Evolutionary conservation across 2,113 vertebrate species (phyloP), one percentile per base, ranked within the genome.

Genomic region (Catharus fuscescens): DNA sequence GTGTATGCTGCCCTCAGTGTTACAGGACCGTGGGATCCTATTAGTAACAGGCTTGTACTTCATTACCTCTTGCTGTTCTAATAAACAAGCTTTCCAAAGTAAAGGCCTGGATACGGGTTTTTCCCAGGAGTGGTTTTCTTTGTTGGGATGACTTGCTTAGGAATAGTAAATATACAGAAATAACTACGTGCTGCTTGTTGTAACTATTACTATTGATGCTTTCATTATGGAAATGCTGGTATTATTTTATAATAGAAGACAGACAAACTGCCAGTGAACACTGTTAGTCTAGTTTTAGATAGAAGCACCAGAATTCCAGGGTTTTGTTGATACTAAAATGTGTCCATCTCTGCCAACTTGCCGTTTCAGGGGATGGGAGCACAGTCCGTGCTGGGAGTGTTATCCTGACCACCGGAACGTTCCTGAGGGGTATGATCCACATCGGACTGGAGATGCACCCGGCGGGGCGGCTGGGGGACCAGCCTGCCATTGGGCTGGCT

Each of bases 361-460:
- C 42, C 56, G 9, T 93, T 94, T 26, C 86, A 99, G 99, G 94
- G 10, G 97, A 98, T 57, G 98, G 97, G 82, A 97, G 94, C 85
- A 81, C 72, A 4, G 91, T 99, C 18, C 62, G 23, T 19, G 98
- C 98, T 23, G 91, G 96, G 40, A 98, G 98, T 1, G 98, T 99
- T 80, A 38, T 99, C 94, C 97, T 99, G n/a, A 99, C 99, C 48
- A 99, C 99, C 0, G 99, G 99, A 14, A 99, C 99, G 0, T 99
- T 99, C 95, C 96, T 99, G 69, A 98, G 99, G 54, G 99, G 99
- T 7, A 67, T 97, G 91, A 88, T 99, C 77, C 96, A 99, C 59
- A 91, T 99, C 14, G 99, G 99, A 15, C 95, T 98, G 67, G 98
- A 98, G 90, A 95, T 3, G 5, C 97, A 97, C 26, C 98, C 99